Evolutionary conservation across 2,888 invertebrate genomes (phyloP).

Genomic region (Danaus chrysippus): DNA sequence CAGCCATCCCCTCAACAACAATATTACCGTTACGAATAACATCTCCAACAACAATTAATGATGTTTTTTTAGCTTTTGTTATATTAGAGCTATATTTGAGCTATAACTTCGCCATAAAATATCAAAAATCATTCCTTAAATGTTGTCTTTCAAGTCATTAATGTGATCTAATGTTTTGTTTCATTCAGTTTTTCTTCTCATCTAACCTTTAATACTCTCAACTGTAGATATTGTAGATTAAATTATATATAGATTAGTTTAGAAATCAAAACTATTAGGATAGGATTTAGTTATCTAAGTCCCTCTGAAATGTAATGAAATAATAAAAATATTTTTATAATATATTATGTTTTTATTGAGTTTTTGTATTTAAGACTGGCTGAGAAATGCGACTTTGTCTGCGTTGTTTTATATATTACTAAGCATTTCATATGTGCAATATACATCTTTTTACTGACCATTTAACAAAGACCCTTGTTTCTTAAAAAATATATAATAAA

Average conservation of each 20-base stretch:
- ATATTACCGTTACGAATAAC: slow-evolving; percentile 72
- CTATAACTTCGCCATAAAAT: too few species aligned
- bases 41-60: slow-evolving; percentile 8
- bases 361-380: neutral
- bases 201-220: slow-evolving; percentile 17
- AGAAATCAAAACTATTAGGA: slow-evolving; percentile 32
- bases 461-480: too few species aligned
- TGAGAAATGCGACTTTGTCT: too few species aligned
- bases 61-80: slow-evolving; percentile 4
- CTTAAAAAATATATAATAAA: too few species aligned
- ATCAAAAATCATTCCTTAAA: too few species aligned
- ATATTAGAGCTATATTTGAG: neutral
- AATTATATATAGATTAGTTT: slow-evolving; percentile 29
- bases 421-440: too few species aligned
- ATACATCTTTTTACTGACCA: too few species aligned
- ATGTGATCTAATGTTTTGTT: too few species aligned
- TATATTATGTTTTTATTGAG: slow-evolving; percentile 12
- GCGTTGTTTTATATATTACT: too few species aligned
- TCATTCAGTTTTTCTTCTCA: too few species aligned
- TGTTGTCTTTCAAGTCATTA: too few species aligned
- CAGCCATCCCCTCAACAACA: slow-evolving; percentile 46
- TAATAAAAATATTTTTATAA: slow-evolving; percentile 21
- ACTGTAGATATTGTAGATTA: slow-evolving; percentile 23
- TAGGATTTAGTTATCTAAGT: slow-evolving; percentile 32
- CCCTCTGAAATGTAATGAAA: slow-evolving; percentile 24